A percentile compares a stretch with the other conserved stretches of the same genome.
These are phyloP conservation scores for Adrianichthys oophorus DNA, from an alignment of 2,797 vertebrate genomes.

Conservation along the genomic window DNA sequence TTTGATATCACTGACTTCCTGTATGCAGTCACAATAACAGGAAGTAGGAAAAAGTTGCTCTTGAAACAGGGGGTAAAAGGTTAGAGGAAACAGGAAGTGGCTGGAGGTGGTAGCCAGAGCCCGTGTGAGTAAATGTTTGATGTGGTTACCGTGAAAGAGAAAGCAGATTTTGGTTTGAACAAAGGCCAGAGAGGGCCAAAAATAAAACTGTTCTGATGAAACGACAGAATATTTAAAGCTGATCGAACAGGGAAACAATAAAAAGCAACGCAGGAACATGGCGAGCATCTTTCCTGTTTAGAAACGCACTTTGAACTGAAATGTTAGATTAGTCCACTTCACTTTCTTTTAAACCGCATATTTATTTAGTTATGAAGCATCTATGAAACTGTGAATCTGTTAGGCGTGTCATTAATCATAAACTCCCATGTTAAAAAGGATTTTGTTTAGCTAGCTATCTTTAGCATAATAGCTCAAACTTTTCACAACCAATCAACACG, in stretches of 20 bases:
- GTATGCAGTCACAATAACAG: slow-evolving; percentile 61
- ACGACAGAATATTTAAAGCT: slow-evolving; percentile 33
- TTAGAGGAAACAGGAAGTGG: slow-evolving; percentile 54
- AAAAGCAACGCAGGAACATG: not conserved
- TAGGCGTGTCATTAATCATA: no score
- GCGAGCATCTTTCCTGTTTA: no score
- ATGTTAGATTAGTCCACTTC: no score
- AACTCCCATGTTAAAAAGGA: no score
- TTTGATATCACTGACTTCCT: slow-evolving; percentile 48
- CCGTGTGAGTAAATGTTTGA: not conserved
- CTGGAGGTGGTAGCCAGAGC: not conserved
- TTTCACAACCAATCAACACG: no score
- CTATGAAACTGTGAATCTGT: no score
- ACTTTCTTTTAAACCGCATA: no score
- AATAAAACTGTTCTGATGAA: slow-evolving; percentile 37
- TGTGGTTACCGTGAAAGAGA: slow-evolving; percentile 16
- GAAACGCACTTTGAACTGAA: no score
- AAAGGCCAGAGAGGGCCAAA: slow-evolving; percentile 26
- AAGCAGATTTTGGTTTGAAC: slow-evolving; percentile 17
- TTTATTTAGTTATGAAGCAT: no score
- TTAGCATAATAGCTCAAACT: no score
- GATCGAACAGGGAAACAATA: slow-evolving; percentile 26
- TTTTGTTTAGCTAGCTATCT: no score
- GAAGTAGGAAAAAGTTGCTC: slow-evolving; percentile 76
- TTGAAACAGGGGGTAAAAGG: slow-evolving; percentile 37